Evolutionary conservation across 2,113 vertebrate genomes (phyloP).

Genomic region (Mobula hypostoma): DNA sequence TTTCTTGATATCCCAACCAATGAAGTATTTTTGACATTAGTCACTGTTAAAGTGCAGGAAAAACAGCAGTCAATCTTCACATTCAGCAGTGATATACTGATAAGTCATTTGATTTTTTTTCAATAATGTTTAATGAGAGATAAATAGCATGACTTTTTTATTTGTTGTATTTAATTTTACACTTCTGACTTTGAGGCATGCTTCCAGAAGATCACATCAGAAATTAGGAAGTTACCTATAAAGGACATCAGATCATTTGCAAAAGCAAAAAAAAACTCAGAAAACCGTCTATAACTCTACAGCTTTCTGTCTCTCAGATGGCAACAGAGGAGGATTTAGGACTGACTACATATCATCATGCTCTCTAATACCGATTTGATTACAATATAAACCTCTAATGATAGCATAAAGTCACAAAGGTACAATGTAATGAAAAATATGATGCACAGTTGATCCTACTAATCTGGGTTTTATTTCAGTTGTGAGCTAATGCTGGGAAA

Average conservation of each 20-base stretch:
- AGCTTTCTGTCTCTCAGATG: neutral
- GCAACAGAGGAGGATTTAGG: slow-evolving; percentile 11
- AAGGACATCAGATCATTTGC: neutral
- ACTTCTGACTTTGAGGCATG: neutral
- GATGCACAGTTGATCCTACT: neutral
- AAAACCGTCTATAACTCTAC: neutral
- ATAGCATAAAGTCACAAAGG: neutral
- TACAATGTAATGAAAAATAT: slow-evolving; percentile 1
- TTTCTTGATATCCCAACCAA: too few species aligned
- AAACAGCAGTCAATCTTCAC: too few species aligned
- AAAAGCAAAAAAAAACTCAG: neutral
- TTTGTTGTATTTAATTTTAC: neutral
- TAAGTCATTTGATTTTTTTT: too few species aligned
- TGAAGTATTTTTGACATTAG: too few species aligned
- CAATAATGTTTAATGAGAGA: too few species aligned
- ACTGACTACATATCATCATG: neutral
- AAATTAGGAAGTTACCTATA: neutral
- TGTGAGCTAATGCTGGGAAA: neutral
- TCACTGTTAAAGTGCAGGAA: too few species aligned
- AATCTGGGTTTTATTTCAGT: neutral
- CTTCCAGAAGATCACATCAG: neutral
- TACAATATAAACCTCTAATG: slow-evolving; percentile 22
- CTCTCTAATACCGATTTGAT: neutral
- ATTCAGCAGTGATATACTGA: too few species aligned
- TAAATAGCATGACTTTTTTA: too few species aligned